phyloP scores from a whole-genome alignment of 1,140 invertebrate species.

The Leptonema lineaticorne region DNA sequence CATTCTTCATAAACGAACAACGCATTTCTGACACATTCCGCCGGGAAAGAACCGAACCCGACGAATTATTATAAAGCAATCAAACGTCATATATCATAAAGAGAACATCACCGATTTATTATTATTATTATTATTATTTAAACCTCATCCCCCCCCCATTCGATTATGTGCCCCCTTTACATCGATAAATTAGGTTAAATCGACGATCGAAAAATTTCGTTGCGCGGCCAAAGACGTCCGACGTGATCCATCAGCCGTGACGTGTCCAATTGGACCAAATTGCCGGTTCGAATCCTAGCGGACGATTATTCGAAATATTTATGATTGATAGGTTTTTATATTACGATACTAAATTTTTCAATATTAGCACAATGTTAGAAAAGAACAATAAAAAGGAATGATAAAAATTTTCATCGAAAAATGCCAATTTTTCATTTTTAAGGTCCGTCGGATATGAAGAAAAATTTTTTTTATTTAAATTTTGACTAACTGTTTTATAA shows the following conservation, averaged over 20 bases:
- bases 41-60: neutral
- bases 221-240: neutral
- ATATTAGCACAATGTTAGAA: neutral
- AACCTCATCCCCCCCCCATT: no score
- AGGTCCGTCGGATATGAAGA: no score
- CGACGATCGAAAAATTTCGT: neutral
- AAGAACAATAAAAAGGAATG: neutral
- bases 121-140: no score
- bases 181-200: slow-evolving; percentile 29
- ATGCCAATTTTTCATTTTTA: no score
- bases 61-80: slow-evolving; percentile 35
- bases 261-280: slow-evolving; percentile 14
- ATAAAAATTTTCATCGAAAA: no score
- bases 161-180: neutral
- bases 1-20: no score
- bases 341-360: neutral
- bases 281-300: slow-evolving; percentile 7
- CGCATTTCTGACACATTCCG: no score
- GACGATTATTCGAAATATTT: neutral
- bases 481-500: no score
- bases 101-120: no score
- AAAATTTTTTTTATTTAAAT: no score
- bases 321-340: slow-evolving; percentile 9
- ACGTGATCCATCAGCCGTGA: slow-evolving; percentile 3
- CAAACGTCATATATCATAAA: slow-evolving; percentile 33